Percentiles rank a stretch among this genome's conserved stretches.
Conservation (phyloP, 2,888 invertebrate species). For the Pteria penguin region DNA sequence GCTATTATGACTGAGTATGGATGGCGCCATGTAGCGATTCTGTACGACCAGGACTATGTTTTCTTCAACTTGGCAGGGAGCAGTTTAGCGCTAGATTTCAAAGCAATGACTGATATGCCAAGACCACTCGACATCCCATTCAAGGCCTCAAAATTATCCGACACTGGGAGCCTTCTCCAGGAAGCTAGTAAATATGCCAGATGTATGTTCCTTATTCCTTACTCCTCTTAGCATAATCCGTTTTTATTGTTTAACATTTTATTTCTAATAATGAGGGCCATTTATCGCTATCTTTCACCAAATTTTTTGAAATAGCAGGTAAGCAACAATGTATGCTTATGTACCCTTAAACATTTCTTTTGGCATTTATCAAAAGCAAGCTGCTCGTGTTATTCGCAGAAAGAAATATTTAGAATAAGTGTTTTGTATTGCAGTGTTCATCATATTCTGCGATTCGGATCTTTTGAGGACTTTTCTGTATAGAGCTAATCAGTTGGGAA, state of each 20-base stretch:
- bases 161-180: slow-evolving; percentile 46
- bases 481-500: slow-evolving; percentile 56
- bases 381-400: too few species aligned
- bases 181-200: slow-evolving; percentile 56
- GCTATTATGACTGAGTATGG: slow-evolving; percentile 47
- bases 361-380: too few species aligned
- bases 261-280: too few species aligned
- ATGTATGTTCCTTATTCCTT: too few species aligned
- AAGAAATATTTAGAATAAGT: too few species aligned
- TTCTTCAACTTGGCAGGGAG: slow-evolving; percentile 54
- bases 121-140: slow-evolving; percentile 60
- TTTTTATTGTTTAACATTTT: too few species aligned
- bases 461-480: slow-evolving; percentile 58
- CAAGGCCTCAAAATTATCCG: slow-evolving; percentile 39
- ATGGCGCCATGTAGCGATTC: slow-evolving; percentile 54
- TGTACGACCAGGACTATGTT: slow-evolving; percentile 58
- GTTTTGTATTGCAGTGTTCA: slow-evolving; percentile 51
- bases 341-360: too few species aligned
- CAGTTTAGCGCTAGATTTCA: slow-evolving; percentile 53
- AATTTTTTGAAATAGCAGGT: too few species aligned
- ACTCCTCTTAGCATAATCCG: too few species aligned
- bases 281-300: too few species aligned
- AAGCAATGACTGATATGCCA: slow-evolving; percentile 40
- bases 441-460: slow-evolving; percentile 63
- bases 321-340: too few species aligned